phyloP scores from a whole-genome alignment of 2,888 invertebrate genomes.

The Sclerodermus sp. region DNA sequence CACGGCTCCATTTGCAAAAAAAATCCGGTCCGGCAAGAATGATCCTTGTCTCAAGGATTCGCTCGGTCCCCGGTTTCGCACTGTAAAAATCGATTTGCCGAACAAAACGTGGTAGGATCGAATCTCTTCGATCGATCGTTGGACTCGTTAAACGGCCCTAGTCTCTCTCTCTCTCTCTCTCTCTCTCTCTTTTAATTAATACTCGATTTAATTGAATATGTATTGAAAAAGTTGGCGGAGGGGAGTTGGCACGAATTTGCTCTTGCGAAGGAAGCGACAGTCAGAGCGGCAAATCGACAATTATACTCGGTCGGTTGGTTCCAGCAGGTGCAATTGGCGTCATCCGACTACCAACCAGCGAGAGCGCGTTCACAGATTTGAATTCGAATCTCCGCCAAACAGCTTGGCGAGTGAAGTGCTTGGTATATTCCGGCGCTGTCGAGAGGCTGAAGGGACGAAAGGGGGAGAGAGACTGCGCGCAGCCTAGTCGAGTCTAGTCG shows the following conservation, averaged over 20 bases:
- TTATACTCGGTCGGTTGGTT: slow-evolving; percentile 14
- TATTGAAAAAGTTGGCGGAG: slow-evolving; percentile 1
- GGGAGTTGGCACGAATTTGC: neutral
- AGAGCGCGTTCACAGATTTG: slow-evolving; percentile 16
- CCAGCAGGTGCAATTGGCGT: slow-evolving; percentile 16
- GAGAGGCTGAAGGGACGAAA: slow-evolving; percentile 2
- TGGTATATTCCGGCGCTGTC: slow-evolving; percentile 15
- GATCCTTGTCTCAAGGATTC: no score
- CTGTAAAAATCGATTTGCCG: neutral
- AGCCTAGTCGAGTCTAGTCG: slow-evolving; percentile 12
- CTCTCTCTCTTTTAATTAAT: slow-evolving; percentile 23
- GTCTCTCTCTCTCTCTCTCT: no score
- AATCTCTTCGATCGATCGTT: neutral
- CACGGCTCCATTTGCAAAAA: no score
- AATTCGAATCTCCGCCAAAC: slow-evolving; percentile 17
- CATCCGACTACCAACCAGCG: slow-evolving; percentile 3
- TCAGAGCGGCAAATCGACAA: slow-evolving; percentile 15
- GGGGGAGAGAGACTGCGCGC: neutral
- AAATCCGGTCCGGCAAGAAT: no score
- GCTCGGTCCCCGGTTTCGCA: no score
- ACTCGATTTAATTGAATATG: slow-evolving; percentile 14
- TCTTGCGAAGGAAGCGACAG: neutral
- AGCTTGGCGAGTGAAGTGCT: slow-evolving; percentile 18
- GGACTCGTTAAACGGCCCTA: neutral
- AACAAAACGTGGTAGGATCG: neutral